phyloP scores from a whole-genome alignment of 2,888 invertebrate species.

The Hyposoter dolosus region DNA sequence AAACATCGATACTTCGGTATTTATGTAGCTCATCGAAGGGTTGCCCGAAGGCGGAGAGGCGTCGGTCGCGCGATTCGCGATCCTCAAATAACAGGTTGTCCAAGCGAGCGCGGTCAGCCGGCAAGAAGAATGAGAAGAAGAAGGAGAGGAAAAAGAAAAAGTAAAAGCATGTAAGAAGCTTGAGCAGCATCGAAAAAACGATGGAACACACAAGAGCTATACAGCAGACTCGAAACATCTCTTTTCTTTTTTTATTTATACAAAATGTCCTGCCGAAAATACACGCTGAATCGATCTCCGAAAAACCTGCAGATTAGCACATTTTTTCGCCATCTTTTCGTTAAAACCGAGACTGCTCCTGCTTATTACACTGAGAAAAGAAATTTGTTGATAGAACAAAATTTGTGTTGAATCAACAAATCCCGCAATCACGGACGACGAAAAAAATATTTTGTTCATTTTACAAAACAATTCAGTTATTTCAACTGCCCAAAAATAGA shows the following conservation, averaged over 20 bases:
- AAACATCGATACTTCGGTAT: constrained; percentile 70
- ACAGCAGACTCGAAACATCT: background rate
- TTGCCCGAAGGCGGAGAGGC: constrained; percentile 71
- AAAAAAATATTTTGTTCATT: too few species aligned
- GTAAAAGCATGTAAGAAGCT: constrained; percentile 36
- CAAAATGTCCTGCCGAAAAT: constrained; percentile 6
- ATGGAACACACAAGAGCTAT: background rate
- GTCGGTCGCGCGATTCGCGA: constrained; percentile 79
- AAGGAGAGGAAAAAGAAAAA: constrained; percentile 34
- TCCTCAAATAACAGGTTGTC: constrained; percentile 83
- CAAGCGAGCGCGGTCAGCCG: constrained; percentile 71
- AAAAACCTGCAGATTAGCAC: constrained; percentile 12
- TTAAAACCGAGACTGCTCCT: constrained; percentile 5
- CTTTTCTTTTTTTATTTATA: constrained; percentile 7
- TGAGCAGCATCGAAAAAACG: constrained; percentile 40
- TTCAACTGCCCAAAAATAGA: too few species aligned
- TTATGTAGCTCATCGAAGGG: constrained; percentile 76
- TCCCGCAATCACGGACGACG: too few species aligned
- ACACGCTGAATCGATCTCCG: constrained; percentile 6
- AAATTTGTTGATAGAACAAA: too few species aligned
- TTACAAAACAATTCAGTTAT: too few species aligned
- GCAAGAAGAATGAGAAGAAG: constrained; percentile 55
- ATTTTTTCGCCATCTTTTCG: constrained; percentile 16
- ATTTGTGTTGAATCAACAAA: too few species aligned
- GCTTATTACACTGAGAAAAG: too few species aligned